Evolutionary conservation across 2,113 vertebrate genomes (phyloP).

Genomic region (Bungarus multicinctus): DNA sequence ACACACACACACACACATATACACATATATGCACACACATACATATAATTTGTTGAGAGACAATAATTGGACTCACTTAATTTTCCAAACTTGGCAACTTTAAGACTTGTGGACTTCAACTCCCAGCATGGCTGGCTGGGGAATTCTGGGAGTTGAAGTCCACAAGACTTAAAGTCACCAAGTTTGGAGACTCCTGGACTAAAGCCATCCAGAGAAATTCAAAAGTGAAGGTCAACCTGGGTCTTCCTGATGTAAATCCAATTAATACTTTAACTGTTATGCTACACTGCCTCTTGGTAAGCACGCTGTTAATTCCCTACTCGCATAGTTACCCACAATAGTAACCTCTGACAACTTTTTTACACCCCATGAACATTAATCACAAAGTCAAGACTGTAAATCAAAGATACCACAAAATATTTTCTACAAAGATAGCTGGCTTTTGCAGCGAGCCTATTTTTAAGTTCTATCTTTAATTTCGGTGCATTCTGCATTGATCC

Average conservation of each 20-base stretch:
- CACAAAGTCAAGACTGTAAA: neutral
- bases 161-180: no score
- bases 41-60: no score
- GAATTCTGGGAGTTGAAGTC: no score
- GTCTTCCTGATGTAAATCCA: no score
- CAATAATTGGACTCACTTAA: no score
- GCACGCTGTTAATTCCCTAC: neutral
- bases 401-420: neutral
- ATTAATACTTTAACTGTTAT: no score
- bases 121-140: no score
- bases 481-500: neutral
- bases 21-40: no score
- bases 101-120: no score
- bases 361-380: neutral
- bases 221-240: neutral
- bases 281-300: neutral
- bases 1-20: no score
- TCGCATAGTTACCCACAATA: neutral
- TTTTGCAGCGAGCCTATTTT: neutral
- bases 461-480: neutral
- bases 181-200: neutral
- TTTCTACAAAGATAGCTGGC: neutral
- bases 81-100: no score
- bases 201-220: neutral
- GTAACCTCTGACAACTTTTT: neutral